phyloP scores from a whole-genome alignment of 2,888 invertebrate species.

The Drosophila limbata region DNA sequence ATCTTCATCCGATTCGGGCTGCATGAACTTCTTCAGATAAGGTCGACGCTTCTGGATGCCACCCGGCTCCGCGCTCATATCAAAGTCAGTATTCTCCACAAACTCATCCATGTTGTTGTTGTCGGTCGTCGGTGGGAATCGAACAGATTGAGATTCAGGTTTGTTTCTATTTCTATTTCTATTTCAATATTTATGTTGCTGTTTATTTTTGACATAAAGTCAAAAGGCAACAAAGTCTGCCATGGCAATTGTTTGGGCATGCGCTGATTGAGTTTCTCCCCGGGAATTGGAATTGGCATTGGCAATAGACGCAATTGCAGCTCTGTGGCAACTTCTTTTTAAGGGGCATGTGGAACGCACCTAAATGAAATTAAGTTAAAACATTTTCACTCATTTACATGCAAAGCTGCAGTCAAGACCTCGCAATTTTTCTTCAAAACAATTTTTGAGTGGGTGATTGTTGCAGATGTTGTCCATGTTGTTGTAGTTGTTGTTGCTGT shows the following conservation, averaged over 20 bases:
- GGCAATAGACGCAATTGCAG: constrained; percentile 7
- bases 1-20: constrained; percentile 74
- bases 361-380: constrained; percentile 71
- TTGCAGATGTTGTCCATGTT: constrained; percentile 49
- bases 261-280: constrained; percentile 31
- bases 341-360: constrained; percentile 41
- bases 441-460: constrained; percentile 81
- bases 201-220: constrained; percentile 21
- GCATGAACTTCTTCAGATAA: constrained; percentile 65
- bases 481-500: constrained; percentile 25
- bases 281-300: constrained; percentile 5
- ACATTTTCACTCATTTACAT: constrained; percentile 80
- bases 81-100: constrained; percentile 18
- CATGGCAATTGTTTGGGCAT: constrained; percentile 54
- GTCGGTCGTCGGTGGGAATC: not conserved
- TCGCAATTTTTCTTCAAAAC: constrained; percentile 62
- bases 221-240: constrained; percentile 11
- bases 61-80: not conserved
- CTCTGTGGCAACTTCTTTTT: constrained; percentile 40
- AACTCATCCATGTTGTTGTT: constrained; percentile 42
- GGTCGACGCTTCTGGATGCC: constrained; percentile 28
- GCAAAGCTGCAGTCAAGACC: constrained; percentile 38
- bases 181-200: constrained; percentile 5
- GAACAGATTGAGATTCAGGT: constrained; percentile 7
- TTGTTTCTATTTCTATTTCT: not conserved